Base-by-base conservation (phyloP, 1,140 invertebrate genomes). In the Aphis craccivora region DNA sequence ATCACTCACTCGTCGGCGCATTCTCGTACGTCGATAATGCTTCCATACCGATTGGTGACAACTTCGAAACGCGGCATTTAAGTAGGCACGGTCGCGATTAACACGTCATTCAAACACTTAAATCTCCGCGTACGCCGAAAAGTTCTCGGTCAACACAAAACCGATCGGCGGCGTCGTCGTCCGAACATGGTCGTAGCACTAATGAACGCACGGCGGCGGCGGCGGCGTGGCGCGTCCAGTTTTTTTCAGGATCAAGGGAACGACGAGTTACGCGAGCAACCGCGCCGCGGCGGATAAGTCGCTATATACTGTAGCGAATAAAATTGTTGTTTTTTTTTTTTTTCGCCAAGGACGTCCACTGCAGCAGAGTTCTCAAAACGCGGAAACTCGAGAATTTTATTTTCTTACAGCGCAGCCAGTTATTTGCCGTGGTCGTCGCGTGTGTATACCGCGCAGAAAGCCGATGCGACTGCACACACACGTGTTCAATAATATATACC, bases 1-100 rank as follows among this genome's bases (percentile, higher is more conserved):
- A 30, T 48, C 37, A 83, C 93, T 93, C 89, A 93, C 93, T 89
- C 89, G 43, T 90, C 67, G 35, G 55, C 89, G 45, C 87, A 90
- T 89, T 89, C 87, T 83, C 93, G 93, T 30, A 93, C 89, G 67
- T 93, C 93, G 88, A 93, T 93, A 90, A 93, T 93, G 67, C 93
- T 93, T 53, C 93, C 93, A 93, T 93, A 93, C 37, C 93, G 93
- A n/a, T 93, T 93, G 87, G 89, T 90, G 87, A 90, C 90, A 45
- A 93, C 93, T 93, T 93, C 93, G 93, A 93, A 93, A 84, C 91
- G 91, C n/a, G 91, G 91, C 91, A 93, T 93, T 92, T 92, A 83
- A 51, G 81, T 92, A 83, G 37, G 51, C 55, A 83, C 43, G 60
- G 40, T 53, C 37, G 37, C 37, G 53, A 5, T 60, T 8, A 67